Conservation (phyloP, 2,797 vertebrate species). For the Aeoliscus strigatus region DNA sequence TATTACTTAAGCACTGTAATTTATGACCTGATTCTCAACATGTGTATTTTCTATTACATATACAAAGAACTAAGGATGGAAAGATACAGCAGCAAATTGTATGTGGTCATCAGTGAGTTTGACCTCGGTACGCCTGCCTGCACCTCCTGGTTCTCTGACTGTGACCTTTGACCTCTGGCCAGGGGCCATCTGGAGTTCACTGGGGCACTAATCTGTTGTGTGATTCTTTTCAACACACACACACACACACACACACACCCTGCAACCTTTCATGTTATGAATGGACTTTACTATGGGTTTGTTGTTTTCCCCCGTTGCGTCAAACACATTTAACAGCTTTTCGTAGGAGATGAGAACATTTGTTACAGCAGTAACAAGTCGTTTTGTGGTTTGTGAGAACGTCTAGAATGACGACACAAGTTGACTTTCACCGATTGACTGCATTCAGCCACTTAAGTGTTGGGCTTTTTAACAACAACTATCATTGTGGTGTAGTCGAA, state of each 20-base stretch:
- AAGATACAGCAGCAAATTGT: constrained; percentile 7
- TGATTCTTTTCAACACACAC: constrained; percentile 37
- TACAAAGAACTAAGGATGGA: no score
- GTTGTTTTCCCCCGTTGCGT: constrained; percentile 38
- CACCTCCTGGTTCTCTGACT: constrained; percentile 28
- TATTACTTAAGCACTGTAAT: no score
- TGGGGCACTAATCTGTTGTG: constrained; percentile 53
- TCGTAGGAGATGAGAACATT: constrained; percentile 24
- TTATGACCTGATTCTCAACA: no score
- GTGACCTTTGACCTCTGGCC: constrained; percentile 59
- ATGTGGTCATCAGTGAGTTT: constrained; percentile 16
- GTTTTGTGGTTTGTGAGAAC: constrained; percentile 15
- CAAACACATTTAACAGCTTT: constrained; percentile 30
- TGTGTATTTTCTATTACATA: no score
- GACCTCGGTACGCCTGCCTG: constrained; percentile 41
- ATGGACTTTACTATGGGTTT: constrained; percentile 19
- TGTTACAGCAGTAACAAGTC: constrained; percentile 23
- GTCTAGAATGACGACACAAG: no score
- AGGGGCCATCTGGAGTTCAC: constrained; percentile 55
- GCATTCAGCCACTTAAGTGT: no score
- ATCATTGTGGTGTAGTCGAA: no score
- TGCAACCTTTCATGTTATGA: constrained; percentile 11
- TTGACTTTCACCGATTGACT: no score
- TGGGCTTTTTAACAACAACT: no score
- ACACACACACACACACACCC: no score